Percentiles rank a stretch among this genome's conserved stretches.
Conservation (phyloP, 2,888 invertebrate species). For the Sphaerophoria taeniata region DNA sequence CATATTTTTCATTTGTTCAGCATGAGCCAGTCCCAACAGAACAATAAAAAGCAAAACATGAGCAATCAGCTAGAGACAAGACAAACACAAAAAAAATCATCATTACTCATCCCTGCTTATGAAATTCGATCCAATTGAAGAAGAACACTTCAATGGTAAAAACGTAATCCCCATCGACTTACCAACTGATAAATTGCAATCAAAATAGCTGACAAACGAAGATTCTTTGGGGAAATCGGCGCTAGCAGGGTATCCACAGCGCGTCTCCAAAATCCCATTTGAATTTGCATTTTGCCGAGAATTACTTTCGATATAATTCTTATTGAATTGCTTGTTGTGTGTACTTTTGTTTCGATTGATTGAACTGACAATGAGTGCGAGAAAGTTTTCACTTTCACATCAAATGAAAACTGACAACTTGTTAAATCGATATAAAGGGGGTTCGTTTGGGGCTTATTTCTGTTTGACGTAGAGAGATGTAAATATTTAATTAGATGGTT, state of each 20-base stretch:
- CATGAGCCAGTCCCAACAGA: slow-evolving; percentile 81
- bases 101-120: slow-evolving; percentile 2
- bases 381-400: slow-evolving; percentile 68
- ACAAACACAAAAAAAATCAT: not conserved
- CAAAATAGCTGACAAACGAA: slow-evolving; percentile 81
- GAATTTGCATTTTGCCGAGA: slow-evolving; percentile 70
- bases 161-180: slow-evolving; percentile 75
- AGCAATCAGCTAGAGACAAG: slow-evolving; percentile 79
- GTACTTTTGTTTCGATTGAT: slow-evolving; percentile 23
- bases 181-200: slow-evolving; percentile 82
- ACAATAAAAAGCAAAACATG: slow-evolving; percentile 81
- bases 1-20: slow-evolving; percentile 82
- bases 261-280: slow-evolving; percentile 74
- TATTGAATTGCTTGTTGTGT: slow-evolving; percentile 1
- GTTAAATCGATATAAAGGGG: slow-evolving; percentile 67
- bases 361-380: slow-evolving; percentile 22
- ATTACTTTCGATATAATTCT: not conserved
- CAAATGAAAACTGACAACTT: slow-evolving; percentile 47
- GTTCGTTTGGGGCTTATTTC: slow-evolving; percentile 35
- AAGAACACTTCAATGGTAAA: slow-evolving; percentile 19
- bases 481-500: slow-evolving; percentile 44
- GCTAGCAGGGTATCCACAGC: slow-evolving; percentile 78
- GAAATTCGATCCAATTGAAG: slow-evolving; percentile 38
- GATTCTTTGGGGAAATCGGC: slow-evolving; percentile 81
- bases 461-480: slow-evolving; percentile 43